Base-by-base conservation (phyloP, 2,797 vertebrate genomes). In the Emydoidea blandingii region DNA sequence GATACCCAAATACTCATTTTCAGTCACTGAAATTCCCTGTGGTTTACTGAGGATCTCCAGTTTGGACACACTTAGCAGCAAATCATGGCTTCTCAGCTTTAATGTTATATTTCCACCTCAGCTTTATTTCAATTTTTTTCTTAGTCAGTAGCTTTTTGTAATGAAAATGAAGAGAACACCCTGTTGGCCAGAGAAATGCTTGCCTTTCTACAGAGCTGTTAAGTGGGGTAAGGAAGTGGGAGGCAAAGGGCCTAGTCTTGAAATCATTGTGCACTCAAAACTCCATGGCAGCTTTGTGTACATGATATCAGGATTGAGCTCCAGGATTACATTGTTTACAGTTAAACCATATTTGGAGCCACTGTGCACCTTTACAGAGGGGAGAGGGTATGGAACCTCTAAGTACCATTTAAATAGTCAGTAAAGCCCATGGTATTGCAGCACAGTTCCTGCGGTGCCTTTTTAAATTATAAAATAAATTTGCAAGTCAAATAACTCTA, bases 281-380 rank as follows among this genome's bases (percentile, higher is more conserved):
- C 0, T 0, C 16, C 56, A 80, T 0, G 91, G 95, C 86, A 92
- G 27, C 74, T 0, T 0, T 0, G 0, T 9, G 76, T 23, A 50
- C 0, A 2, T 85, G 5, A 34, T 41, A 12, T 72, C 9, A 5
- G 0, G 57, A 81, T 52, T 0, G 1, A 62, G 78, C 89, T 16
- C 57, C 19, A 21, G 0, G 29, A 65, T 47, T 87, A 83, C 1
- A 0, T 2, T 50, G 83, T 81, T 83, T 47, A 5, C 3, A 6
- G 62, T 1, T 14, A 86, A 86, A 8, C 50, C 0, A 15, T 0
- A 0, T 14, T 25, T 41, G 37, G 50, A 54, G 59, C 31, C 3
- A 0, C 0, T 0, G 6, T 29, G n/a, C 34, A 19, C 62, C 49
- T 14, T 52, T 37, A 29, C 49, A 53, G 18, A 41, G n/a, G 41